Percentiles rank a stretch among this genome's conserved stretches.
These are phyloP conservation scores for Coregonus sp. DNA, from an alignment of 2,797 vertebrate species.

Conservation along the genomic window DNA sequence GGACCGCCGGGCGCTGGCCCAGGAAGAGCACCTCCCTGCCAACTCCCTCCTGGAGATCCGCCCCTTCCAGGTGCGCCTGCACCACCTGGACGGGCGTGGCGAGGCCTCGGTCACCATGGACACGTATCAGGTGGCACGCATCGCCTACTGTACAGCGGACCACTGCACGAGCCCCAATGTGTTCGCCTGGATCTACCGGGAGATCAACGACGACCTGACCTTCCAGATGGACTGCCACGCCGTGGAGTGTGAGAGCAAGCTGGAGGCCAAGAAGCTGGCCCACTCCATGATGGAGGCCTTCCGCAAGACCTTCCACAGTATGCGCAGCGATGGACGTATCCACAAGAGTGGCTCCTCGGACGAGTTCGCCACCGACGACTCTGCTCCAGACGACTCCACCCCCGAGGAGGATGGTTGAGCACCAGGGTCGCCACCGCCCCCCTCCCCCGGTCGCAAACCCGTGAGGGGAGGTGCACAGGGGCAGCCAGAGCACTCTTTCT, in stretches of 20 bases:
- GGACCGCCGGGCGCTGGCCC: conserved; percentile 78
- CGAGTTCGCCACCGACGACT: conserved; percentile 88
- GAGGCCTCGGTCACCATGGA: conserved; percentile 93
- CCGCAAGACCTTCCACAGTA: conserved; percentile 98
- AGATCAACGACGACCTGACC: conserved; percentile 97
- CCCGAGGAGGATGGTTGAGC: conserved; percentile 91
- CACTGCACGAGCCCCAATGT: conserved; percentile 92
- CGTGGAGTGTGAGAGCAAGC: conserved; percentile 95
- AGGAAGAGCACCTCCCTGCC: conserved; percentile 79
- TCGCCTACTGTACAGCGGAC: conserved; percentile 98
- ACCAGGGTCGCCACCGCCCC: conserved; percentile 41
- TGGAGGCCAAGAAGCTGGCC: conserved; percentile 97
- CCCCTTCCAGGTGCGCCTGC: conserved; percentile 96
- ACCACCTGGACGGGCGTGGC: conserved; percentile 87
- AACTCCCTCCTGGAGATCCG: conserved; percentile 93
- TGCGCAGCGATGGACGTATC: conserved; percentile 96
- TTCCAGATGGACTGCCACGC: conserved; percentile 99
- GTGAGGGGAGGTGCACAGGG: neutral
- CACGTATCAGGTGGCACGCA: conserved; percentile 98
- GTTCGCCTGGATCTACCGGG: conserved; percentile 97
- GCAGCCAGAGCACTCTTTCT: neutral
- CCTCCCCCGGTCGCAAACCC: conserved; percentile 25
- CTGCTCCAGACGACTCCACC: conserved; percentile 86
- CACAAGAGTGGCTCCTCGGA: conserved; percentile 91
- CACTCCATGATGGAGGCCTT: conserved; percentile 99